Percentiles rank a stretch among this genome's conserved stretches.
These are phyloP conservation scores for Terebella lapidaria DNA, from an alignment of 2,888 invertebrate genomes.

Conservation along the genomic window DNA sequence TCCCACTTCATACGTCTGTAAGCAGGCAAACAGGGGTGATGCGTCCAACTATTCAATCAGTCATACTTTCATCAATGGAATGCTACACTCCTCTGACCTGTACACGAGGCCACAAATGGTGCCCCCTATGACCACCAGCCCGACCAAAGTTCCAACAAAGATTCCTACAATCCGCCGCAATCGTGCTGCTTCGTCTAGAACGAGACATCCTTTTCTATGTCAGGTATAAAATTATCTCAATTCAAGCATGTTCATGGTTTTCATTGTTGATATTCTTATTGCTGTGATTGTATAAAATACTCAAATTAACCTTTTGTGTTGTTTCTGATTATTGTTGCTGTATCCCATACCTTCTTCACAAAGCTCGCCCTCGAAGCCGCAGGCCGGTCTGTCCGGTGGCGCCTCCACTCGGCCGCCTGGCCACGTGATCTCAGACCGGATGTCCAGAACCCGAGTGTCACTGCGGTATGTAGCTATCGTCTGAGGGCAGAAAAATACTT, in stretches of 20 bases:
- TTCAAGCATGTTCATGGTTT: too few species aligned
- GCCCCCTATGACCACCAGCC: not conserved
- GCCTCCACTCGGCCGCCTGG: constrained; percentile 9
- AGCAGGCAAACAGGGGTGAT: not conserved
- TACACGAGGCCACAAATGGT: constrained; percentile 1
- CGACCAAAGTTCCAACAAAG: constrained; percentile 4
- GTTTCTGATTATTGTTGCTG: not conserved
- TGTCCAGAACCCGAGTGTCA: not conserved
- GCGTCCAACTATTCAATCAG: not conserved
- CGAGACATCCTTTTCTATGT: too few species aligned
- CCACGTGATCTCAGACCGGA: constrained; percentile 3
- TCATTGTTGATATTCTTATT: too few species aligned
- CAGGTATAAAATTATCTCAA: too few species aligned
- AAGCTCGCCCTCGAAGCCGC: constrained; percentile 17
- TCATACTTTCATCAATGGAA: too few species aligned
- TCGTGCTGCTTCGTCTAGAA: not conserved
- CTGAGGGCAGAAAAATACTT: not conserved
- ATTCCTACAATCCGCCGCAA: constrained; percentile 5
- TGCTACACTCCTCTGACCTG: too few species aligned
- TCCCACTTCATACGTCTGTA: constrained; percentile 15
- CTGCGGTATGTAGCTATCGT: constrained; percentile 6
- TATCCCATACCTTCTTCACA: constrained; percentile 18
- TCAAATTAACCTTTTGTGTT: too few species aligned
- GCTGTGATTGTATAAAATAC: too few species aligned
- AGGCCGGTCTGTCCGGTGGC: constrained; percentile 17